Conservation (phyloP, 2,797 vertebrate species). For the Hipposideros larvatus region DNA sequence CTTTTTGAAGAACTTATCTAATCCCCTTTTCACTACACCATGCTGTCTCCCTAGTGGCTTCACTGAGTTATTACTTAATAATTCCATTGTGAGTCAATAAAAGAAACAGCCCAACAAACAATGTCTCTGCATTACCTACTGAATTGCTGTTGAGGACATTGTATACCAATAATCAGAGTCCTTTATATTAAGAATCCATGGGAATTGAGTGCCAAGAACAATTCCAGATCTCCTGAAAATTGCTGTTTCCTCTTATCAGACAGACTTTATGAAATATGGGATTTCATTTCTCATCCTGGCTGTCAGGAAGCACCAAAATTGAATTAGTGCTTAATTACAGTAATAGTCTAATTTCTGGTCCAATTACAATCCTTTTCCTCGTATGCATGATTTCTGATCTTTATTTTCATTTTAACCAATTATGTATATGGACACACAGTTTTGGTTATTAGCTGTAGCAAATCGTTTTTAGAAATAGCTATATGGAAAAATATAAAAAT, state of each 20-base stretch:
- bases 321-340: slow-evolving; percentile 70
- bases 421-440: background rate
- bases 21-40: background rate
- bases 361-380: slow-evolving; percentile 25
- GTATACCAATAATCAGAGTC: slow-evolving; percentile 15
- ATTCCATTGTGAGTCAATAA: slow-evolving; percentile 46
- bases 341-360: slow-evolving; percentile 60
- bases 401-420: slow-evolving; percentile 65
- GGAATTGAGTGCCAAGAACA: background rate
- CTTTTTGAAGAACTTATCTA: slow-evolving; percentile 23
- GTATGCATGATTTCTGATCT: slow-evolving; percentile 52
- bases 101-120: slow-evolving; percentile 47
- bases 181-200: background rate
- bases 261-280: slow-evolving; percentile 59
- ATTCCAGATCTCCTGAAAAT: slow-evolving; percentile 36
- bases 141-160: background rate
- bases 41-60: background rate
- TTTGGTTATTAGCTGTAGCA: slow-evolving; percentile 1
- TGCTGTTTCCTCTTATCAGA: slow-evolving; percentile 31
- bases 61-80: slow-evolving; percentile 65
- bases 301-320: slow-evolving; percentile 62
- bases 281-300: slow-evolving; percentile 50
- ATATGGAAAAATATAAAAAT: slow-evolving; percentile 54
- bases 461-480: background rate
- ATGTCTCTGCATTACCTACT: background rate